Base-by-base conservation (phyloP, 2,888 invertebrate genomes). In the Pegoplata infirma region DNA sequence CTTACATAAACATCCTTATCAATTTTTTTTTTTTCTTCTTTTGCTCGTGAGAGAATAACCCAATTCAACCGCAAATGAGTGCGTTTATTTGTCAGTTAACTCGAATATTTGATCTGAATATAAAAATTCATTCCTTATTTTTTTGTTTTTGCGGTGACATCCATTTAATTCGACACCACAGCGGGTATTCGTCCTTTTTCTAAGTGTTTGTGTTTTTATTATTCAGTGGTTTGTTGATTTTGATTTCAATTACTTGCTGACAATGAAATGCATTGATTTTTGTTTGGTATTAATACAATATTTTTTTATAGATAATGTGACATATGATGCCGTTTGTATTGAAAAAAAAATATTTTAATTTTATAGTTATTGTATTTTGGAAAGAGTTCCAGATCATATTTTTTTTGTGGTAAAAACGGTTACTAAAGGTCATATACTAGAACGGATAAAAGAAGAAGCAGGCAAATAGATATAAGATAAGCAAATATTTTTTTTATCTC, bases 21-120 rank as follows among this genome's bases (percentile, higher is more conserved):
- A 74, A 61, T 68, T 49, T 83, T 56, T n/a, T 44, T 21, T 25
- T 17, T 44, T 51, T 36, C 16, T 17, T 28, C 21, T 16, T 83
- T 84, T 82, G 84, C 83, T 83, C 85, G 86, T 87, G 85, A 83
- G 85, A 86, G 85, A 87, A 86, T 87, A 83, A 23, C 49, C 81
- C 81, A 81, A 82, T 64, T 71, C 80, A 68, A 81, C 84, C 81
- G 83, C 86, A 82, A 78, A 75, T 75, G 71, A 79, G 69, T 73
- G 64, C 55, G 44, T 73, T 68, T 73, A 63, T 61, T 63, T 73
- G 68, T 78, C 68, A 64, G 46, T 64, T 73, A 59, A 40, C 21
- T 68, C 44, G 17, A 59, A 64, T 47, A 47, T 47, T n/a, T n/a
- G n/a, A n/a, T n/a, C n/a, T n/a, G n/a, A n/a, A n/a, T 67, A 40